Evolutionary conservation across 2,888 invertebrate species (phyloP).

Genomic region (Lutraria lutraria): DNA sequence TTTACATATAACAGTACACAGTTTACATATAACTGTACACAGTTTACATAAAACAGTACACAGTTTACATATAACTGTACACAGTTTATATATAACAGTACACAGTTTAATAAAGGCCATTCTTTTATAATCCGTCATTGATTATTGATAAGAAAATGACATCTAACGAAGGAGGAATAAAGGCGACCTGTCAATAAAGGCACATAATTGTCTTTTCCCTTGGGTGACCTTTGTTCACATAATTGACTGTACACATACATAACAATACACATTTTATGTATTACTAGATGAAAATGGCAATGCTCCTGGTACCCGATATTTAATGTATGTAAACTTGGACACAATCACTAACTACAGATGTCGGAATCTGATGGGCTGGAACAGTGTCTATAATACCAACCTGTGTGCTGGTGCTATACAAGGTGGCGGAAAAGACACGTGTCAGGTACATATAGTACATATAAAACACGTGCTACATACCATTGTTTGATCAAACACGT

Average conservation of each 20-base stretch:
- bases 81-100: too few species aligned
- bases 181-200: too few species aligned
- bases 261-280: neutral
- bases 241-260: too few species aligned
- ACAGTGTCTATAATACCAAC: constrained; percentile 52
- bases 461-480: neutral
- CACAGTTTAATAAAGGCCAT: too few species aligned
- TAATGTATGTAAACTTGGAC: constrained; percentile 61
- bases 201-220: too few species aligned
- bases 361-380: constrained; percentile 56
- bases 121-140: too few species aligned
- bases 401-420: constrained; percentile 59
- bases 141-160: neutral
- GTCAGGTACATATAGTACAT: constrained; percentile 53
- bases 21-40: too few species aligned
- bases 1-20: too few species aligned
- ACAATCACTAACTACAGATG: constrained; percentile 57
- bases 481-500: neutral
- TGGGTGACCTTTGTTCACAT: too few species aligned
- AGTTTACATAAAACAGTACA: too few species aligned
- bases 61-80: too few species aligned
- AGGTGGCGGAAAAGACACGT: constrained; percentile 62
- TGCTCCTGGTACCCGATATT: constrained; percentile 55
- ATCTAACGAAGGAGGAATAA: too few species aligned
- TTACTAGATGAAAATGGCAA: constrained; percentile 58